Conservation (phyloP, 2,113 vertebrate species). For the Ctenodactylus gundi region DNA sequence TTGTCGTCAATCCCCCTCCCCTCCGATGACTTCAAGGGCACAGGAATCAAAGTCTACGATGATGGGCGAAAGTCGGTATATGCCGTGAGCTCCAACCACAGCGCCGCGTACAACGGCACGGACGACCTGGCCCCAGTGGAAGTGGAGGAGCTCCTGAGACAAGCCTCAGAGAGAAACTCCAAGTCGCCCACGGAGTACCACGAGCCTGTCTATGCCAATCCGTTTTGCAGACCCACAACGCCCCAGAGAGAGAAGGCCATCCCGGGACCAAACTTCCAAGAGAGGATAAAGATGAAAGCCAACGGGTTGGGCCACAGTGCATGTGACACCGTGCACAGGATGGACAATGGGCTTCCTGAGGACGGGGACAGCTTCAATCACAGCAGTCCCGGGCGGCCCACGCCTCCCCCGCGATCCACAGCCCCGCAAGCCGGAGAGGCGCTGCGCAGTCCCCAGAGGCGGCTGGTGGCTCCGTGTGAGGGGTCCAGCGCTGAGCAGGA, state of each 20-base stretch:
- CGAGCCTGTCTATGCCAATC: constrained; percentile 91
- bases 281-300: constrained; percentile 59
- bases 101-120: constrained; percentile 76
- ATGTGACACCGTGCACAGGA: constrained; percentile 50
- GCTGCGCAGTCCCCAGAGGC: constrained; percentile 41
- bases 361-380: constrained; percentile 53
- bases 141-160: constrained; percentile 92
- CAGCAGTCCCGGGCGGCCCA: constrained; percentile 51
- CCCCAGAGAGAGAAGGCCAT: constrained; percentile 83
- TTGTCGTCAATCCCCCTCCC: constrained; percentile 91
- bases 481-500: constrained; percentile 49
- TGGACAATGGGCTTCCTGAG: constrained; percentile 65
- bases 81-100: constrained; percentile 84
- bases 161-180: constrained; percentile 89
- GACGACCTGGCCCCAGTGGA: constrained; percentile 88
- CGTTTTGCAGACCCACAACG: constrained; percentile 86
- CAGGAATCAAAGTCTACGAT: constrained; percentile 94
- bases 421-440: constrained; percentile 45
- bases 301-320: constrained; percentile 73
- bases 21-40: constrained; percentile 86
- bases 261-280: constrained; percentile 75
- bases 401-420: constrained; percentile 63
- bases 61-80: constrained; percentile 94
- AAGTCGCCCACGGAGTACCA: constrained; percentile 91
- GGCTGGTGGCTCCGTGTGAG: not conserved